These are phyloP conservation scores for Sebastes minor DNA, from an alignment of 2,797 vertebrate genomes.

Conservation along the genomic window DNA sequence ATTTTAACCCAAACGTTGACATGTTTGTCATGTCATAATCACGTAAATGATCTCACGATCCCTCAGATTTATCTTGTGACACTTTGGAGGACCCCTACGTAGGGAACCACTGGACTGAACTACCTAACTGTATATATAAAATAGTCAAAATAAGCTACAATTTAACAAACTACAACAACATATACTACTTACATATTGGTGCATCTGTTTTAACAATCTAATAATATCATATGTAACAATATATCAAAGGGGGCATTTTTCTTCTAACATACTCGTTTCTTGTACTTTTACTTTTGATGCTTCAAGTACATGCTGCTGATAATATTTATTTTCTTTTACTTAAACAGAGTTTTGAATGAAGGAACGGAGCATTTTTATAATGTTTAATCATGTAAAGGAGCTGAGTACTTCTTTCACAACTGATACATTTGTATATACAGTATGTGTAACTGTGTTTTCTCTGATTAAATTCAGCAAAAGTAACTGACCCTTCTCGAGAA, in stretches of 20 bases:
- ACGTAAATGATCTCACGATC: neutral
- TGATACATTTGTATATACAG: neutral
- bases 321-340: neutral
- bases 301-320: neutral
- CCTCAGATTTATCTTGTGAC: neutral
- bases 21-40: neutral
- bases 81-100: too few species aligned
- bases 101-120: neutral
- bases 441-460: neutral
- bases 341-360: neutral
- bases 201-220: neutral
- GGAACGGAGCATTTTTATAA: neutral
- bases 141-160: neutral
- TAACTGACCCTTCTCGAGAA: conserved; percentile 32
- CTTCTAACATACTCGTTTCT: neutral
- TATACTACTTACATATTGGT: neutral
- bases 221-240: neutral
- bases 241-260: neutral
- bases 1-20: neutral
- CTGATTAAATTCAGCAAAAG: neutral
- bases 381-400: neutral
- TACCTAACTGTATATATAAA: neutral
- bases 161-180: neutral
- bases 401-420: neutral
- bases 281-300: neutral